phyloP scores from a whole-genome alignment of 2,888 invertebrate genomes.

The Diabrotica balteata region DNA sequence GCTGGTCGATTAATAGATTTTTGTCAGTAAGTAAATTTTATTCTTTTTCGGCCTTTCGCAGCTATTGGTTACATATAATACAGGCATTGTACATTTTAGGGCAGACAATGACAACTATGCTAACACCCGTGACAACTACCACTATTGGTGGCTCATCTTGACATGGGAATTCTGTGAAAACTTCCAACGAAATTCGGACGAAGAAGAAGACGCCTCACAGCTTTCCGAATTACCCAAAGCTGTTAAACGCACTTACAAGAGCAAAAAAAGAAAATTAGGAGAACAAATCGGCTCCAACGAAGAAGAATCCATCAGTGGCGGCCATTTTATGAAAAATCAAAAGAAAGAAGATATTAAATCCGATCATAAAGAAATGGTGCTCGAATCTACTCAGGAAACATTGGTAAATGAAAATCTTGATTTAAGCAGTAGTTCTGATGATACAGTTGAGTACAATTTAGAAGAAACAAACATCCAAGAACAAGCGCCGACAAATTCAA shows the following conservation, averaged over 20 bases:
- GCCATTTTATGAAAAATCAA: no score
- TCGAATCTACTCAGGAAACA: neutral
- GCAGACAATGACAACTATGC: conserved; percentile 49
- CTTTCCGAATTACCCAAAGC: conserved; percentile 21
- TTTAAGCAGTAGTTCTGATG: neutral
- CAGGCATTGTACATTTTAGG: conserved; percentile 39
- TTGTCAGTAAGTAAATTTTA: conserved; percentile 43
- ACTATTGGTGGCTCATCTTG: conserved; percentile 51
- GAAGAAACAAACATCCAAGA: neutral
- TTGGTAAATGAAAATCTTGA: neutral
- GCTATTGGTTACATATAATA: no score
- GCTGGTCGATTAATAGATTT: conserved; percentile 50
- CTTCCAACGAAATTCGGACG: conserved; percentile 42
- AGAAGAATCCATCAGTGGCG: conserved; percentile 3
- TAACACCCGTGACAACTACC: conserved; percentile 49
- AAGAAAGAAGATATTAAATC: conserved; percentile 11
- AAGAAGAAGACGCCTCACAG: conserved; percentile 38
- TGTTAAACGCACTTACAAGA: conserved; percentile 21
- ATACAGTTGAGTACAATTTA: conserved; percentile 7
- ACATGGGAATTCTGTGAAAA: conserved; percentile 54
- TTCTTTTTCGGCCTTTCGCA: no score
- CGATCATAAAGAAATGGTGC: conserved; percentile 14
- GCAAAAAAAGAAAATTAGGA: conserved; percentile 10
- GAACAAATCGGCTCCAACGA: conserved; percentile 2
- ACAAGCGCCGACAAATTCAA: neutral